Percentiles rank a stretch among this genome's conserved stretches.
phyloP scores from a whole-genome alignment of 2,797 vertebrate species.

The Alauda arvensis region DNA sequence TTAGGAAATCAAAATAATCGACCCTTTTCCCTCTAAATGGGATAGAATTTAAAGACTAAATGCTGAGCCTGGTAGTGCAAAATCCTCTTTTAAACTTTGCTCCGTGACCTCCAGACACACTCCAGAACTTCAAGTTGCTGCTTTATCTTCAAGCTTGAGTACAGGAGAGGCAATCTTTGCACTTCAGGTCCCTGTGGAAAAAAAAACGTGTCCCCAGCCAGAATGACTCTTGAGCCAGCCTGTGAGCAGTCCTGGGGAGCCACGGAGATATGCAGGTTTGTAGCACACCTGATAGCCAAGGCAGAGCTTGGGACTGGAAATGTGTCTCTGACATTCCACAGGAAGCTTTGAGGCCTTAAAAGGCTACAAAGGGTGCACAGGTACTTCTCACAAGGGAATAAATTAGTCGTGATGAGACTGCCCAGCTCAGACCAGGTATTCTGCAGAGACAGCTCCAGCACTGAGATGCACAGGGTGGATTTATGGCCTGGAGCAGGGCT shows the following conservation, averaged over 20 bases:
- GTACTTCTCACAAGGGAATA: background rate
- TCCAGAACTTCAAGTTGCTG: background rate
- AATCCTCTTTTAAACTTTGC: background rate
- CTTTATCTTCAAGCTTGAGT: background rate
- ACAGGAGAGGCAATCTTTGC: background rate
- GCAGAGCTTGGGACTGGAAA: background rate
- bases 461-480: background rate
- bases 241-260: background rate
- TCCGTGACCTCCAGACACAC: background rate
- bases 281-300: background rate
- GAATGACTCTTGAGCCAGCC: background rate
- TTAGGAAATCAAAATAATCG: background rate
- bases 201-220: background rate
- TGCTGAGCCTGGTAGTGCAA: background rate
- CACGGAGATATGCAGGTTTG: rapidly evolving
- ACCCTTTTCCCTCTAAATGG: background rate
- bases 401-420: background rate
- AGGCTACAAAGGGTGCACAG: background rate
- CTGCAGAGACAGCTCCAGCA: background rate
- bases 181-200: background rate
- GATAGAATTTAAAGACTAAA: background rate
- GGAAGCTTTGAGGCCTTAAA: background rate
- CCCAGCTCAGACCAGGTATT: background rate
- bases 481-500: background rate
- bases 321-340: background rate